Evolutionary conservation across 2,888 invertebrate genomes (phyloP).

Genomic region (Lasioglossum malachurum): DNA sequence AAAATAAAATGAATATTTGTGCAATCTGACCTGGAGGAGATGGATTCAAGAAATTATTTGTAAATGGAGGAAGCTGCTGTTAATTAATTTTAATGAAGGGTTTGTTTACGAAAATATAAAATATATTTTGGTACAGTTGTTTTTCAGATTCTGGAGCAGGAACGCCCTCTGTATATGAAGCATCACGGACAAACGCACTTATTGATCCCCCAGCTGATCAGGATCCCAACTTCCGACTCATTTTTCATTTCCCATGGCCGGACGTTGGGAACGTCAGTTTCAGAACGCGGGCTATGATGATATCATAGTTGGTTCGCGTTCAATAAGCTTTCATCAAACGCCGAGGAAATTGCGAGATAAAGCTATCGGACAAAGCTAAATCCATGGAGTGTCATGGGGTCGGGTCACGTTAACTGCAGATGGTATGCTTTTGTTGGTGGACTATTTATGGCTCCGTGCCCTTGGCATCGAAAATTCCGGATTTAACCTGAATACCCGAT

Average conservation of each 20-base stretch:
- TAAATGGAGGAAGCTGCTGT: too few relatives aligned
- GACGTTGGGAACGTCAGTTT: slow-evolving; percentile 8
- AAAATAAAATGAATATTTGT: too few relatives aligned
- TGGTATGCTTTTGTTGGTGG: neutral
- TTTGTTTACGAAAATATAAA: neutral
- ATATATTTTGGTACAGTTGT: neutral
- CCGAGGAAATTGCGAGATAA: slow-evolving; percentile 18
- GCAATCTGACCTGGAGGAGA: too few relatives aligned
- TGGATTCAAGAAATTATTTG: too few relatives aligned
- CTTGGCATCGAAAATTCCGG: neutral
- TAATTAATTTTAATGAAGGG: too few relatives aligned
- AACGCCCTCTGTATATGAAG: neutral
- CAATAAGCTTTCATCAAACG: slow-evolving; percentile 21
- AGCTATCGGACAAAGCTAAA: slow-evolving; percentile 15
- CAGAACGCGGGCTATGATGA: neutral
- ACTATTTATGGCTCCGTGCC: neutral
- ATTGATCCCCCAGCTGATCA: slow-evolving; percentile 7
- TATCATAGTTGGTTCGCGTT: slow-evolving; percentile 3
- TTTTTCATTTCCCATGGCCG: slow-evolving; percentile 16
- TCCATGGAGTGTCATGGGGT: neutral
- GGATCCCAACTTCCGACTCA: slow-evolving; percentile 6
- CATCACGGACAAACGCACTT: slow-evolving; percentile 2
- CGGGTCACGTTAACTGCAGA: slow-evolving; percentile 6
- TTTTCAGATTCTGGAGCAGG: neutral
- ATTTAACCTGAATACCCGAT: neutral